These are phyloP conservation scores for Dorcus parallelipipedus DNA, from an alignment of 2,888 invertebrate species.

Conservation along the genomic window DNA sequence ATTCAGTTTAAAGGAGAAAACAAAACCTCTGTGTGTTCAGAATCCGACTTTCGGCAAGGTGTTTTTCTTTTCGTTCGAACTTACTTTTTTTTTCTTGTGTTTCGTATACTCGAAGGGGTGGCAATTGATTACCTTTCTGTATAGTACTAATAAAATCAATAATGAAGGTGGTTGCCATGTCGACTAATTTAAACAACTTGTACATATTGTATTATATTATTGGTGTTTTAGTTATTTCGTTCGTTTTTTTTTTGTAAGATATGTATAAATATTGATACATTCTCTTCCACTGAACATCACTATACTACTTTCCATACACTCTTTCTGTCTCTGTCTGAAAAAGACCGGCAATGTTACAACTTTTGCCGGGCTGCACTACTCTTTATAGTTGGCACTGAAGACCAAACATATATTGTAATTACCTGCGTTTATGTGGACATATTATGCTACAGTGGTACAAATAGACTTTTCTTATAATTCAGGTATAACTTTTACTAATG, in stretches of 20 bases:
- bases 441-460: too few species aligned
- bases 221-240: constrained; percentile 4
- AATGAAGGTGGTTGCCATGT: background rate
- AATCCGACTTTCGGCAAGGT: too few species aligned
- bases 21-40: too few species aligned
- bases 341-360: constrained; percentile 8
- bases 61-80: too few species aligned
- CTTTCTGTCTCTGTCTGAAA: constrained; percentile 28
- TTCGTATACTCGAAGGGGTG: constrained; percentile 23
- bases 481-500: too few species aligned
- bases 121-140: constrained; percentile 23
- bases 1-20: too few species aligned
- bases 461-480: too few species aligned
- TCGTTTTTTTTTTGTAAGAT: background rate
- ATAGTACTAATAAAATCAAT: constrained; percentile 4
- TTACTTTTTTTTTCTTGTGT: too few species aligned
- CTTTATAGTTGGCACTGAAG: constrained; percentile 14
- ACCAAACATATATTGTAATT: constrained; percentile 2
- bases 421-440: constrained; percentile 2
- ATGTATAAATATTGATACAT: background rate
- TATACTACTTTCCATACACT: constrained; percentile 33
- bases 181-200: constrained; percentile 4
- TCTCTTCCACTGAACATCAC: constrained; percentile 33
- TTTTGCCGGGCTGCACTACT: constrained; percentile 22
- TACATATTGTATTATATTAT: constrained; percentile 10